A percentile compares a stretch with the other conserved stretches of the same genome.
These are phyloP conservation scores for Pimpla rufipes DNA, from an alignment of 2,888 invertebrate species.

Conservation along the genomic window DNA sequence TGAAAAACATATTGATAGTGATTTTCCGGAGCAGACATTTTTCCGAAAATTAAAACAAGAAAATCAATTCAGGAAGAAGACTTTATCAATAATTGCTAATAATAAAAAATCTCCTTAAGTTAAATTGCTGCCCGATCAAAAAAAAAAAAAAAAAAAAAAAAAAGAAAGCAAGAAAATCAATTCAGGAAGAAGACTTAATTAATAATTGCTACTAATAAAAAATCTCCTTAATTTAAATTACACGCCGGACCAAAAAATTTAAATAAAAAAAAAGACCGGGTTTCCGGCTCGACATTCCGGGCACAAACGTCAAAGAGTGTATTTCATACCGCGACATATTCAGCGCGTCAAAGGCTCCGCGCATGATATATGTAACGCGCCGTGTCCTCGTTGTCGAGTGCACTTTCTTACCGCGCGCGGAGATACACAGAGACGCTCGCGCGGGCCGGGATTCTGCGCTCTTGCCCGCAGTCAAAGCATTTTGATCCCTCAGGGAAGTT, in stretches of 20 bases:
- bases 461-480: slow-evolving; percentile 61
- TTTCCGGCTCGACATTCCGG: slow-evolving; percentile 3
- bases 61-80: no score
- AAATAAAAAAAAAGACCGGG: background rate
- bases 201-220: no score
- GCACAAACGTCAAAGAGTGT: slow-evolving; percentile 18
- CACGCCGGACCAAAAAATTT: slow-evolving; percentile 23
- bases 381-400: slow-evolving; percentile 40
- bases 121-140: no score
- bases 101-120: no score
- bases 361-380: slow-evolving; percentile 22
- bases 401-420: slow-evolving; percentile 49
- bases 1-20: no score
- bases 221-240: background rate
- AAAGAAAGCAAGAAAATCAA: no score
- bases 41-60: no score
- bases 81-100: no score
- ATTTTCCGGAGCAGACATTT: no score
- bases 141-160: no score
- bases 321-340: slow-evolving; percentile 30
- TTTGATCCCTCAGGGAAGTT: slow-evolving; percentile 52
- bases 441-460: slow-evolving; percentile 40
- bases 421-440: no score
- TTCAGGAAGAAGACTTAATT: no score
- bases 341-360: slow-evolving; percentile 51